These are phyloP conservation scores for Seriola dumerili DNA, from an alignment of 2,113 vertebrate species.

Conservation along the genomic window DNA sequence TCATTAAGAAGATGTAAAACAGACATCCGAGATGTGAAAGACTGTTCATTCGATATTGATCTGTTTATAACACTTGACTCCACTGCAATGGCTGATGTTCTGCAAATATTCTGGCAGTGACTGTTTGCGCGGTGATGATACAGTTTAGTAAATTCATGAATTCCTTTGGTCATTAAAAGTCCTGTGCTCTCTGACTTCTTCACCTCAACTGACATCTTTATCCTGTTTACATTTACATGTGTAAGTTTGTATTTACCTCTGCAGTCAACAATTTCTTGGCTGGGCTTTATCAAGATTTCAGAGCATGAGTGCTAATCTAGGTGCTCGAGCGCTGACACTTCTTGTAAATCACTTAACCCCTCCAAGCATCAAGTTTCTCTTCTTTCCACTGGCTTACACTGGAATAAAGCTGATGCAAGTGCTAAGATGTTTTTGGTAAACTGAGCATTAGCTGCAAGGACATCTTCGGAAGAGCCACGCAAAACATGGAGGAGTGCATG, in stretches of 20 bases:
- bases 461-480: not conserved
- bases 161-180: too few species aligned
- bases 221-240: not conserved
- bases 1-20: not conserved
- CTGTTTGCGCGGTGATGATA: too few species aligned
- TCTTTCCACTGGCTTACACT: conserved; percentile 51
- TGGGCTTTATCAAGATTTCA: conserved; percentile 30
- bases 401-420: conserved; percentile 46
- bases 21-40: not conserved
- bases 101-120: too few species aligned
- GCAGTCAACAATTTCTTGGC: conserved; percentile 49
- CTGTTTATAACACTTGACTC: too few species aligned
- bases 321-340: conserved; percentile 32
- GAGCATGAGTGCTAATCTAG: conserved; percentile 49
- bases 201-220: not conserved
- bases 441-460: conserved; percentile 49
- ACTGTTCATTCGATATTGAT: too few species aligned
- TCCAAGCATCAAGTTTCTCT: conserved; percentile 42
- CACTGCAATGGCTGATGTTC: too few species aligned
- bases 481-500: not conserved
- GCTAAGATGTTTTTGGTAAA: conserved; percentile 57
- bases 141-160: too few species aligned
- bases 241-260: conserved; percentile 7
- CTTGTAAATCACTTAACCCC: conserved; percentile 44
- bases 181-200: not conserved